These are phyloP conservation scores for Prunella fulvescens DNA, from an alignment of 2,113 vertebrate genomes.

Conservation along the genomic window DNA sequence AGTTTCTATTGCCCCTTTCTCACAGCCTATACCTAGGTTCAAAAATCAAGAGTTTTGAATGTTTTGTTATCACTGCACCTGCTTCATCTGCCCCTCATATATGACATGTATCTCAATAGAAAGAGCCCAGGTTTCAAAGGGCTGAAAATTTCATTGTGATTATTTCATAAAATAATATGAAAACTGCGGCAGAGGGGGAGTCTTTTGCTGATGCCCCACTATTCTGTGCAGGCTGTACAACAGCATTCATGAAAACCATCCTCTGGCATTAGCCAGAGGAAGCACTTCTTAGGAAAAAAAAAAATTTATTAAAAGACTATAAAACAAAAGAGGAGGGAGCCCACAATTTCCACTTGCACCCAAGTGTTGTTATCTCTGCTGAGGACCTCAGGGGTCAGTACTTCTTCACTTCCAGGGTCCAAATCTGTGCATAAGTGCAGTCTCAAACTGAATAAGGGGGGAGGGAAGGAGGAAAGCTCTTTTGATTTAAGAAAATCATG, in stretches of 20 bases:
- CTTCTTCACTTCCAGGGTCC: neutral
- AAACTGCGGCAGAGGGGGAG: fast-evolving
- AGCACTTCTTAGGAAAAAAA: fast-evolving
- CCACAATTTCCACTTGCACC: neutral
- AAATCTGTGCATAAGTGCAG: neutral
- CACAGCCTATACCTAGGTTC: neutral
- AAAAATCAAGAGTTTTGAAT: neutral
- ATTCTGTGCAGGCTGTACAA: neutral
- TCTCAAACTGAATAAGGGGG: neutral
- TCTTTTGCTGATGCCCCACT: neutral
- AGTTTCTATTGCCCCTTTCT: neutral
- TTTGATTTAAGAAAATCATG: neutral
- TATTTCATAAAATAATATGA: neutral
- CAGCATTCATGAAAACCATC: neutral
- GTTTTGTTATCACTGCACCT: neutral
- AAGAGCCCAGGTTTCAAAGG: neutral
- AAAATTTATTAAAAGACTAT: neutral
- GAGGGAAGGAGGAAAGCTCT: neutral
- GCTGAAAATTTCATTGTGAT: neutral
- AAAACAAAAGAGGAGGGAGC: neutral
- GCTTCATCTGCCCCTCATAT: neutral
- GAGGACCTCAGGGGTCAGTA: neutral
- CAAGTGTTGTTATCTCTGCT: neutral
- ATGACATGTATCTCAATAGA: neutral
- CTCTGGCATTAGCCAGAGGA: neutral